These are phyloP conservation scores for Spisula subtruncata DNA, from an alignment of 2,888 invertebrate species.

Conservation along the genomic window DNA sequence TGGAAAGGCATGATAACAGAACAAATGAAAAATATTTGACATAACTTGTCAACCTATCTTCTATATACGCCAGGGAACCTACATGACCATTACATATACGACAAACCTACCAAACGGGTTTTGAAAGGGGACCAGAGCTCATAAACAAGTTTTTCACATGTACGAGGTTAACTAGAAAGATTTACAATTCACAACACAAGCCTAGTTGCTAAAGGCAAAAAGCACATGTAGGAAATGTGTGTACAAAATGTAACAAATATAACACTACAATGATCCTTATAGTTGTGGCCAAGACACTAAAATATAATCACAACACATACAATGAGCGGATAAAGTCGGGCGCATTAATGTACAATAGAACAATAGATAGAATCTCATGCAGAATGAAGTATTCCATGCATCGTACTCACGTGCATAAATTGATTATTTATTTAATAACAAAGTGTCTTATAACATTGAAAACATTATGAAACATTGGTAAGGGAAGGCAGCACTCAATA, in stretches of 20 bases:
- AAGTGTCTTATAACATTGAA: too few species aligned
- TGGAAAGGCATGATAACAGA: too few species aligned
- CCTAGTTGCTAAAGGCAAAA: background rate
- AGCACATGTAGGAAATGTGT: background rate
- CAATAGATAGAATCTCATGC: background rate
- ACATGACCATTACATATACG: too few species aligned
- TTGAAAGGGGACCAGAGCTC: background rate
- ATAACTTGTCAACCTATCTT: too few species aligned
- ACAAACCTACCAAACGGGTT: background rate
- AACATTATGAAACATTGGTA: too few species aligned
- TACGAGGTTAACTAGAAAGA: background rate
- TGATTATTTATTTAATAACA: background rate
- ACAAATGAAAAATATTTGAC: too few species aligned
- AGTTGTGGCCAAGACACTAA: background rate
- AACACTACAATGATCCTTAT: background rate
- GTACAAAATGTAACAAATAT: background rate
- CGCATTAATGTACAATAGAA: background rate
- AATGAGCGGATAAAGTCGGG: too few species aligned
- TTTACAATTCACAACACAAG: background rate
- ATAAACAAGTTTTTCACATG: background rate
- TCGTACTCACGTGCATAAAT: background rate
- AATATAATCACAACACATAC: too few species aligned
- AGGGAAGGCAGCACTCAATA: too few species aligned
- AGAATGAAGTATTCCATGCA: background rate
- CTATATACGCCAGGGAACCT: too few species aligned